Evolutionary conservation across 2,113 vertebrate species (phyloP).

Genomic region (Podiceps cristatus): DNA sequence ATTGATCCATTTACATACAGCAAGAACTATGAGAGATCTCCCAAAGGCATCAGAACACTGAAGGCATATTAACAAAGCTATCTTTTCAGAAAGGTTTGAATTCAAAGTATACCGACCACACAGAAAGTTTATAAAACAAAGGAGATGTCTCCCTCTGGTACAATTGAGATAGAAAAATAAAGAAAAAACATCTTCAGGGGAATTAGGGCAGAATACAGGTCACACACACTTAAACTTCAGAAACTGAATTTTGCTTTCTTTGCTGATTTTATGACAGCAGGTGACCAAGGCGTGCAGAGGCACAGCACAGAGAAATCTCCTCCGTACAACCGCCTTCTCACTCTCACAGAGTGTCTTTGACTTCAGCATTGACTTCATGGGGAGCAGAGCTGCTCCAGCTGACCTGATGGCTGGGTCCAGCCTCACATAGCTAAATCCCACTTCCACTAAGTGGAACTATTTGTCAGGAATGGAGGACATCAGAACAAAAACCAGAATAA

Average conservation of each 20-base stretch:
- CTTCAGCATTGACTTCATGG: not conserved
- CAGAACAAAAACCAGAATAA: not conserved
- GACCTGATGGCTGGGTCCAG: not conserved
- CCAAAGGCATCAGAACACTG: not conserved
- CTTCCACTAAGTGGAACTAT: not conserved
- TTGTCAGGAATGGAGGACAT: not conserved
- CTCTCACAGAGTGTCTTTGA: not conserved
- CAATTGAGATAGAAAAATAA: not conserved
- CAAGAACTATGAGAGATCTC: not conserved
- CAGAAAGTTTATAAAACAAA: conserved; percentile 38
- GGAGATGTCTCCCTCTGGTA: not conserved
- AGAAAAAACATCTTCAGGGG: not conserved
- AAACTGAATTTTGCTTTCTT: not conserved
- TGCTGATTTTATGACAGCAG: not conserved
- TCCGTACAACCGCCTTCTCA: accelerated
- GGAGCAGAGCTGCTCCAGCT: not conserved
- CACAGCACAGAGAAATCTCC: not conserved
- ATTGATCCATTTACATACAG: not conserved
- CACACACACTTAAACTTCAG: not conserved
- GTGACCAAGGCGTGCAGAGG: not conserved
- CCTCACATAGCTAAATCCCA: not conserved
- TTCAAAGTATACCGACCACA: not conserved
- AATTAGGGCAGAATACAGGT: not conserved
- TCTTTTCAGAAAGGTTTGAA: conserved; percentile 30
- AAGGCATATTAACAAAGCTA: not conserved